Evolutionary conservation across 2,797 vertebrate species (phyloP).

Genomic region (Coccyzus lansbergi): DNA sequence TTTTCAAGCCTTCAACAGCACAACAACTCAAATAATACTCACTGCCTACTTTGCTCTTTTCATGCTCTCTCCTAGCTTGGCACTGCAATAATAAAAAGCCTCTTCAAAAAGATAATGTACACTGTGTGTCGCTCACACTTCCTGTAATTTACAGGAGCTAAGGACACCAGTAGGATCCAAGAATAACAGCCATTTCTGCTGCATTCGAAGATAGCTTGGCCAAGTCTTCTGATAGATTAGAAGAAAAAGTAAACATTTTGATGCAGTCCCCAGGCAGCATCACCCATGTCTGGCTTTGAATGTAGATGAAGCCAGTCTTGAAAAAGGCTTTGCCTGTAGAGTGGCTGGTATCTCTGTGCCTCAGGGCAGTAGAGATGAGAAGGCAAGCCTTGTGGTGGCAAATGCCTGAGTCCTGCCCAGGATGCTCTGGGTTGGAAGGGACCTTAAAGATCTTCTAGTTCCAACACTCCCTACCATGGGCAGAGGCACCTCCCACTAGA

Average conservation of each 20-base stretch:
- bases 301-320: background rate
- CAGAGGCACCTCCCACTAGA: no score
- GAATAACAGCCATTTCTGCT: constrained; percentile 1
- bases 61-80: background rate
- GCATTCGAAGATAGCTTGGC: background rate
- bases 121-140: background rate
- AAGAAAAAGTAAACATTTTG: constrained; percentile 16
- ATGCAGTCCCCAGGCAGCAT: background rate
- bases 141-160: background rate
- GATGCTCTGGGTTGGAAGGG: no score
- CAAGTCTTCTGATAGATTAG: background rate
- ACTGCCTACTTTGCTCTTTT: constrained; percentile 36
- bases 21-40: constrained; percentile 8
- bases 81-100: background rate
- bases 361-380: background rate
- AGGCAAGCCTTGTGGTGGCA: background rate
- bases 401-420: background rate
- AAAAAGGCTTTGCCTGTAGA: background rate
- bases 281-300: background rate
- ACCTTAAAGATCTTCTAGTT: no score
- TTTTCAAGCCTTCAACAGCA: constrained; percentile 1
- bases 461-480: no score
- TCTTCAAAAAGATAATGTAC: background rate
- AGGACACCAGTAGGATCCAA: background rate
- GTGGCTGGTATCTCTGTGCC: background rate